Conservation (phyloP, 2,113 vertebrate genomes). For the Istiophorus platypterus region DNA sequence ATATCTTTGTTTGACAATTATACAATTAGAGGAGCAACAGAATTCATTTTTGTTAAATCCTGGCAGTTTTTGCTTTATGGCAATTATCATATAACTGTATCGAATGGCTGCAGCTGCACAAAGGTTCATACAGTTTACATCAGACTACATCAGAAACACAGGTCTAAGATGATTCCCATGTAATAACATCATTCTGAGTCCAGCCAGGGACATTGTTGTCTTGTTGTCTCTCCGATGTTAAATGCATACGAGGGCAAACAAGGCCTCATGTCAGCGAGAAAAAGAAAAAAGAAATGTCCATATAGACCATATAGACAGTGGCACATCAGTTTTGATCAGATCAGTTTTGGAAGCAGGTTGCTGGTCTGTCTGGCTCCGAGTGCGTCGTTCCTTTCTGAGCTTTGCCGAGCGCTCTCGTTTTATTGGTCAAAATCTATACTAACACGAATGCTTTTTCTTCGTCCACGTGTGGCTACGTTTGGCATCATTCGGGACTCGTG, state of each 20-base stretch:
- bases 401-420: conserved; percentile 26
- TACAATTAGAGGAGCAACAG: not conserved
- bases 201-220: not conserved
- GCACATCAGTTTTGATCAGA: conserved; percentile 16
- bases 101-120: not conserved
- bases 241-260: not conserved
- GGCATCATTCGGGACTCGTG: conserved; percentile 17
- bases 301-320: too few species aligned
- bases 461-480: conserved; percentile 13
- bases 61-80: not conserved
- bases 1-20: too few species aligned
- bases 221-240: not conserved
- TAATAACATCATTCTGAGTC: conserved; percentile 26
- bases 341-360: conserved; percentile 7
- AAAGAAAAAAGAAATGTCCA: not conserved
- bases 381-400: conserved; percentile 35
- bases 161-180: conserved; percentile 14
- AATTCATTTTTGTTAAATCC: not conserved
- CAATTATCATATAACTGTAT: not conserved
- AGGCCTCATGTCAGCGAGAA: not conserved
- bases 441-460: conserved; percentile 27
- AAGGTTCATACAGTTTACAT: conserved; percentile 15
- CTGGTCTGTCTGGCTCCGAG: conserved; percentile 12
- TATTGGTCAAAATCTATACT: conserved; percentile 58
- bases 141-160: conserved; percentile 29